Percentiles rank a stretch among this genome's conserved stretches.
These are phyloP conservation scores for Dromaius novaehollandiae DNA, from an alignment of 2,113 vertebrate genomes.

Conservation along the genomic window DNA sequence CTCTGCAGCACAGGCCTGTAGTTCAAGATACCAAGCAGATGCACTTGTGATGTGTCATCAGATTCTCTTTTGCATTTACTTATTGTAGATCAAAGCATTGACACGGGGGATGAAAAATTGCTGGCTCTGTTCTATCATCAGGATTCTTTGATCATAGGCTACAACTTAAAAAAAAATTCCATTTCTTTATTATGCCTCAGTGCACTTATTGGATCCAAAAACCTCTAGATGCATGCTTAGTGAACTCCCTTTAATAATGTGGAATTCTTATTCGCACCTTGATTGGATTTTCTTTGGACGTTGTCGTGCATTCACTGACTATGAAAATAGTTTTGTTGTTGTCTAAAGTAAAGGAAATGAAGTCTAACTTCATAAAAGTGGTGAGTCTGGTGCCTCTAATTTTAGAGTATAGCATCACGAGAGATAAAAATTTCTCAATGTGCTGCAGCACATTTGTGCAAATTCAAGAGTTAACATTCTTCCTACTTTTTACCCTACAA, in stretches of 20 bases:
- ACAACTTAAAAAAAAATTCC: not conserved
- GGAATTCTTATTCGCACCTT: not conserved
- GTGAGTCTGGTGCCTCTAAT: not conserved
- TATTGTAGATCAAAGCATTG: constrained; percentile 66
- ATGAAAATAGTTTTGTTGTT: not conserved
- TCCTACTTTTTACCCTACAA: not conserved
- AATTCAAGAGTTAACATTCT: not conserved
- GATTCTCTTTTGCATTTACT: constrained; percentile 49
- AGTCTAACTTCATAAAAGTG: not conserved
- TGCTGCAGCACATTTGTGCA: not conserved
- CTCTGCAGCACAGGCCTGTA: constrained; percentile 22
- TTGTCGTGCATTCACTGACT: not conserved
- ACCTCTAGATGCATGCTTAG: not conserved
- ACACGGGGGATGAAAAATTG: constrained; percentile 36
- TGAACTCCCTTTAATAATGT: not conserved
- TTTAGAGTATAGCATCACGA: not conserved
- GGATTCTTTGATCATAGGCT: constrained; percentile 52
- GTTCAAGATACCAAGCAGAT: constrained; percentile 44
- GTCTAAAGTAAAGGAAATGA: not conserved
- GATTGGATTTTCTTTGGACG: constrained; percentile 6
- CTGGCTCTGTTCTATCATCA: constrained; percentile 7
- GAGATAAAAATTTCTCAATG: not conserved
- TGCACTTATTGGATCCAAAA: constrained; percentile 22
- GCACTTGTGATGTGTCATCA: constrained; percentile 63
- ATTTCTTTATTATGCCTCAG: constrained; percentile 37